These are phyloP conservation scores for Pharmacophagus antenor DNA, from an alignment of 2,888 invertebrate species.

Conservation along the genomic window DNA sequence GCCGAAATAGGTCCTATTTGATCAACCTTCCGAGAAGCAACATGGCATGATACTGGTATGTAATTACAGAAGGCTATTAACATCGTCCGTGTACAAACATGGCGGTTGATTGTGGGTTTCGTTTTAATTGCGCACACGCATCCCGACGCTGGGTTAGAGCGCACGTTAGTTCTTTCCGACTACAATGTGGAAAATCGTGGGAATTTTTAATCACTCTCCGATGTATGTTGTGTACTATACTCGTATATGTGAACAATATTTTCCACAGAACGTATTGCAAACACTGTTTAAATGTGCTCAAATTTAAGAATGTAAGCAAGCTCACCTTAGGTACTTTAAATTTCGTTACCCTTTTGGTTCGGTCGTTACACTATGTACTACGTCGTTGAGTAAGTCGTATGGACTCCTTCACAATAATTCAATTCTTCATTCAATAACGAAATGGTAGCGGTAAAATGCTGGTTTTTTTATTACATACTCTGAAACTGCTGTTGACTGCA, in stretches of 20 bases:
- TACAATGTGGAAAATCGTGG: conserved; percentile 55
- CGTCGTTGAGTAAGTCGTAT: neutral
- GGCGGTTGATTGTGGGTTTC: conserved; percentile 79
- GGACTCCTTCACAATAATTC: neutral
- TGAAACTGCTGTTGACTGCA: neutral
- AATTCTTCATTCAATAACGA: neutral
- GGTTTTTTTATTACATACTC: neutral
- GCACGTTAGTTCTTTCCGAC: conserved; percentile 48
- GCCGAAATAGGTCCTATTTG: conserved; percentile 74
- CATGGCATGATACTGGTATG: conserved; percentile 75
- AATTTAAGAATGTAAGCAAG: neutral
- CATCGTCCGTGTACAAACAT: conserved; percentile 81
- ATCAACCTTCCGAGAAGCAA: conserved; percentile 77
- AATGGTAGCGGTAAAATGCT: neutral
- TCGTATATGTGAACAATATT: neutral
- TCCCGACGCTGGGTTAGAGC: conserved; percentile 69
- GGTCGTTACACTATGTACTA: neutral
- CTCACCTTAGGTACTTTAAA: neutral
- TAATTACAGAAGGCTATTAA: conserved; percentile 79
- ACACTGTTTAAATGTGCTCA: neutral
- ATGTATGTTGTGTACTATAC: conserved; percentile 40
- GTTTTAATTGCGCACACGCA: conserved; percentile 81
- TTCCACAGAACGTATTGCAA: neutral
- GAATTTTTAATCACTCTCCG: conserved; percentile 67
- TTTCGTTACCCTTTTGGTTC: neutral